Evolutionary conservation across 1,140 invertebrate species (phyloP).

Genomic region (Drosophila punjabiensis): DNA sequence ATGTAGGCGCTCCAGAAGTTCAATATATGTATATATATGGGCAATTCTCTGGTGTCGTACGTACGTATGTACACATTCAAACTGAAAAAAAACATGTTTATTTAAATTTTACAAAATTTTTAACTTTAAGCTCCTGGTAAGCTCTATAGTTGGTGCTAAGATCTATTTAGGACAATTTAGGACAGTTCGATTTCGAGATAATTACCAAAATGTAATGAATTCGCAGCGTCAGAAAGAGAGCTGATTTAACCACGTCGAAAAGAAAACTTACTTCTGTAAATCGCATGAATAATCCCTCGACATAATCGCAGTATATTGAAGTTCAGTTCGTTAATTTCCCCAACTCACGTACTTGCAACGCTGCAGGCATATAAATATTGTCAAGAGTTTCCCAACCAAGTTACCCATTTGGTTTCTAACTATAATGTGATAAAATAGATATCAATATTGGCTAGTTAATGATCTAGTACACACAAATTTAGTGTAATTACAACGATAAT

Average conservation of each 20-base stretch:
- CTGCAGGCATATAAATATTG: not conserved
- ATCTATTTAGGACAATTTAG: too few species aligned
- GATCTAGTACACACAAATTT: not conserved
- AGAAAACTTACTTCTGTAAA: slow-evolving; percentile 29
- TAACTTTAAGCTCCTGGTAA: too few species aligned
- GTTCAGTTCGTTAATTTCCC: too few species aligned
- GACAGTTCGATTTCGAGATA: too few species aligned
- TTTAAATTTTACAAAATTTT: too few species aligned
- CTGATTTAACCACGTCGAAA: too few species aligned
- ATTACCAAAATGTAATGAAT: too few species aligned
- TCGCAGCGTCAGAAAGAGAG: too few species aligned
- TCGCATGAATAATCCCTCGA: slow-evolving; percentile 17
- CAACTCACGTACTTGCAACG: slow-evolving; percentile 1
- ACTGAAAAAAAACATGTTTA: too few species aligned
- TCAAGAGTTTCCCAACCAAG: not conserved
- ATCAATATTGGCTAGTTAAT: not conserved
- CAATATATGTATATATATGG: not conserved
- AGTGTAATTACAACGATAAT: not conserved
- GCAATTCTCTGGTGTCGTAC: too few species aligned
- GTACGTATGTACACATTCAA: too few species aligned
- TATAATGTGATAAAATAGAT: not conserved
- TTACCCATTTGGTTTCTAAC: slow-evolving; percentile 1
- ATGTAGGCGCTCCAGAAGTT: not conserved
- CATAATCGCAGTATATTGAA: not conserved
- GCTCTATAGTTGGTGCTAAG: too few species aligned